These are phyloP conservation scores for Actias luna DNA, from an alignment of 2,888 invertebrate species.

Conservation along the genomic window DNA sequence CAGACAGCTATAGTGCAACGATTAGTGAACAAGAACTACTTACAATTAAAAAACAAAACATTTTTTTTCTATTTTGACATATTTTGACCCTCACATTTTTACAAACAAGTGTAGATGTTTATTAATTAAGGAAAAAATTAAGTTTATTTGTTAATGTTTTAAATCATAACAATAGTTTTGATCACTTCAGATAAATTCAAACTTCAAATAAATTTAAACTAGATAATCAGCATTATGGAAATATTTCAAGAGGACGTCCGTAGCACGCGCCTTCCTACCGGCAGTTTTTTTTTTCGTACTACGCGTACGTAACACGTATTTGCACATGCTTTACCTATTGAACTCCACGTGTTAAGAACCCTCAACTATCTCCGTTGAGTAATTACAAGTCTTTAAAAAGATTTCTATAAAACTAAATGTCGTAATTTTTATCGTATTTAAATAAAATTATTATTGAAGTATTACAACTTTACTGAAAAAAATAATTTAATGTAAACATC, in stretches of 20 bases:
- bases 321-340: constrained; percentile 40
- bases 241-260: constrained; percentile 58
- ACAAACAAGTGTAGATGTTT: no score
- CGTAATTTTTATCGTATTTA: not conserved
- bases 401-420: not conserved
- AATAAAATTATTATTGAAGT: not conserved
- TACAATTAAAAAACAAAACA: not conserved
- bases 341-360: not conserved
- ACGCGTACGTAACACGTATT: constrained; percentile 14
- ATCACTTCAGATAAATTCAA: constrained; percentile 46
- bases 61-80: no score
- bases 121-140: no score
- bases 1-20: not conserved
- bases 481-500: no score
- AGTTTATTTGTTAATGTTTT: no score
- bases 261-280: constrained; percentile 36
- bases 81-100: no score
- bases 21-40: not conserved
- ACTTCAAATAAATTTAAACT: constrained; percentile 56
- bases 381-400: not conserved
- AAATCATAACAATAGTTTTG: constrained; percentile 21
- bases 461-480: not conserved
- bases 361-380: not conserved
- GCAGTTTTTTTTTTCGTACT: constrained; percentile 32
- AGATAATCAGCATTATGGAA: constrained; percentile 62